Evolutionary conservation across 2,888 invertebrate species (phyloP).

Genomic region (Hermodice carunculata): DNA sequence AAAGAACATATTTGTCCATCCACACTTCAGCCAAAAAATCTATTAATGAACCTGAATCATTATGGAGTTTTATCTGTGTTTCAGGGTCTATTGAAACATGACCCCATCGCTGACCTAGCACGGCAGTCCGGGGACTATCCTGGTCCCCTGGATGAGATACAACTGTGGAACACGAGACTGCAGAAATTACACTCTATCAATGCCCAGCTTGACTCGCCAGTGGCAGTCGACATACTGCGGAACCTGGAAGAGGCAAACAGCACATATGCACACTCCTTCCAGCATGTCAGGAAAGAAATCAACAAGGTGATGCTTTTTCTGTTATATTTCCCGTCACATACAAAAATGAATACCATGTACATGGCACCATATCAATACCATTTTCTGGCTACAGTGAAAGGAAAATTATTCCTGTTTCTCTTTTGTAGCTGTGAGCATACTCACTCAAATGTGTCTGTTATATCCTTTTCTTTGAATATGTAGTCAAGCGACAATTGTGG

Average conservation of each 20-base stretch:
- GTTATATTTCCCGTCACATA: too few relatives aligned
- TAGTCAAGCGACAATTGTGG: too few relatives aligned
- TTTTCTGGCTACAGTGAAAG: too few relatives aligned
- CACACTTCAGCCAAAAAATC: too few relatives aligned
- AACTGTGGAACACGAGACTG: constrained; percentile 65
- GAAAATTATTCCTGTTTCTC: too few relatives aligned
- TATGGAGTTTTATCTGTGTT: neutral
- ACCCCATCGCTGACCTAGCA: constrained; percentile 60
- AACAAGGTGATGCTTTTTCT: constrained; percentile 51
- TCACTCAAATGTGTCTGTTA: too few relatives aligned
- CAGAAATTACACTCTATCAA: constrained; percentile 63
- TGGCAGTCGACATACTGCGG: constrained; percentile 65
- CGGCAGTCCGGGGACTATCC: constrained; percentile 60
- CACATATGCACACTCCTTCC: constrained; percentile 65
- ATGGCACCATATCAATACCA: too few relatives aligned
- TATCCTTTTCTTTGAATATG: too few relatives aligned
- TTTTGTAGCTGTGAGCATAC: too few relatives aligned
- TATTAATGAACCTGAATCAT: constrained; percentile 2
- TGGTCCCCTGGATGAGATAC: constrained; percentile 65
- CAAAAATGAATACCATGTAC: too few relatives aligned
- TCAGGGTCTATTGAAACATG: constrained; percentile 63
- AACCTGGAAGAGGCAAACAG: constrained; percentile 67
- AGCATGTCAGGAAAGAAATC: constrained; percentile 62
- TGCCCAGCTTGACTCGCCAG: constrained; percentile 62
- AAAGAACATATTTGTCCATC: too few relatives aligned